Conservation (phyloP, 2,888 invertebrate genomes). For the Oxytorus armatus region DNA sequence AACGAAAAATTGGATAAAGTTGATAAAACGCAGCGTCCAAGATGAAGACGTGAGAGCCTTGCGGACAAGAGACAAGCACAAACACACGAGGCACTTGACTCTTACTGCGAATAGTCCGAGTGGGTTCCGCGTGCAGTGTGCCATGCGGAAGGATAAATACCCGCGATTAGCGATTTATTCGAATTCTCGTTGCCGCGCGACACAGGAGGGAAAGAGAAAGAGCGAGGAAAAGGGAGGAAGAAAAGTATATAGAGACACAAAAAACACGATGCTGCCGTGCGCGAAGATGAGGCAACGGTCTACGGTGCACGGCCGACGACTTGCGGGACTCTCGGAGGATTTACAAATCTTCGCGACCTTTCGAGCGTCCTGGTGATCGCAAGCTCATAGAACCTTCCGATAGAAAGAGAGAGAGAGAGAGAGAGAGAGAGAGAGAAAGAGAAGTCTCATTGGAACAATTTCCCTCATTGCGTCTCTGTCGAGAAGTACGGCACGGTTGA, state of each 20-base stretch:
- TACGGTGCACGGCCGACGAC: slow-evolving; percentile 63
- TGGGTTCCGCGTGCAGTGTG: slow-evolving; percentile 57
- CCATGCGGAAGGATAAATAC: slow-evolving; percentile 72
- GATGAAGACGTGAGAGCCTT: slow-evolving; percentile 71
- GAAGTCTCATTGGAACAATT: slow-evolving; percentile 40
- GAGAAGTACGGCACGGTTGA: too few species aligned
- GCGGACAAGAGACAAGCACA: slow-evolving; percentile 21
- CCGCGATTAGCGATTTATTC: slow-evolving; percentile 82
- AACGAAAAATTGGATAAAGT: slow-evolving; percentile 3
- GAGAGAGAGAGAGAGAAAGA: slow-evolving; percentile 30
- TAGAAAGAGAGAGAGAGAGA: slow-evolving; percentile 17
- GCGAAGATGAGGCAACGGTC: slow-evolving; percentile 68
- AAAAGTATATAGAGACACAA: slow-evolving; percentile 33
- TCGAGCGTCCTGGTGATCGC: slow-evolving; percentile 54
- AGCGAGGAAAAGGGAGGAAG: slow-evolving; percentile 51
- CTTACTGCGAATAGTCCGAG: slow-evolving; percentile 11
- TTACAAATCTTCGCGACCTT: slow-evolving; percentile 64
- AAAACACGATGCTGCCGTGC: slow-evolving; percentile 48
- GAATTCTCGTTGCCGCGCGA: slow-evolving; percentile 73
- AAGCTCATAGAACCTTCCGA: slow-evolving; percentile 42
- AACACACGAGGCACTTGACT: slow-evolving; percentile 24
- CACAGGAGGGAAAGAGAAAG: slow-evolving; percentile 52
- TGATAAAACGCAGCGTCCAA: slow-evolving; percentile 33
- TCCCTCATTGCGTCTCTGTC: slow-evolving; percentile 14
- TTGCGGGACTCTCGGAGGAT: slow-evolving; percentile 66